These are phyloP conservation scores for Sinocyclocheilus anophthalmus DNA, from an alignment of 2,113 vertebrate species.

Conservation along the genomic window DNA sequence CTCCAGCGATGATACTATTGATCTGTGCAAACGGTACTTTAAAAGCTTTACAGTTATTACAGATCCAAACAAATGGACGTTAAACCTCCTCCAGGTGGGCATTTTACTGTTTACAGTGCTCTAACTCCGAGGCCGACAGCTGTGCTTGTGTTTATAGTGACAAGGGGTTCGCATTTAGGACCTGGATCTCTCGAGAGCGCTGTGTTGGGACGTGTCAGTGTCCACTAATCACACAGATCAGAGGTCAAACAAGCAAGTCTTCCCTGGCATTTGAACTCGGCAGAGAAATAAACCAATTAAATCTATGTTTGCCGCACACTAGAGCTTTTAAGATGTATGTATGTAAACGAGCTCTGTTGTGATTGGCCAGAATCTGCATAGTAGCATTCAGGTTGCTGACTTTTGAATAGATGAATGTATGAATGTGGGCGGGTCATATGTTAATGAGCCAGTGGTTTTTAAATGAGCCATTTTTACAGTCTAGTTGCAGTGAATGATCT, in stretches of 20 bases:
- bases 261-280: background rate
- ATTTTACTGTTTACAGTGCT: slow-evolving; percentile 1
- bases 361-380: background rate
- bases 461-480: background rate
- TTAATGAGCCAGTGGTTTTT: background rate
- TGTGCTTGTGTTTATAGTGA: background rate
- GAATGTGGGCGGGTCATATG: background rate
- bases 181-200: background rate
- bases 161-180: background rate
- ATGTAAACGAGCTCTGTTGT: background rate
- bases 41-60: slow-evolving; percentile 16
- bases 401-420: background rate
- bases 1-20: slow-evolving; percentile 24
- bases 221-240: slow-evolving; percentile 5
- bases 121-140: background rate
- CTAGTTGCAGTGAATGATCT: background rate
- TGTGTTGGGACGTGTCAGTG: background rate
- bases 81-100: background rate
- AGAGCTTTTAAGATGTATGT: background rate
- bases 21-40: slow-evolving; percentile 16
- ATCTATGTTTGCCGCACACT: background rate
- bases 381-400: background rate
- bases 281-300: background rate
- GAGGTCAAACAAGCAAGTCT: background rate
- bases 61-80: background rate